Evolutionary conservation across 1,140 invertebrate genomes (phyloP).

Genomic region (Bombus consobrinus): DNA sequence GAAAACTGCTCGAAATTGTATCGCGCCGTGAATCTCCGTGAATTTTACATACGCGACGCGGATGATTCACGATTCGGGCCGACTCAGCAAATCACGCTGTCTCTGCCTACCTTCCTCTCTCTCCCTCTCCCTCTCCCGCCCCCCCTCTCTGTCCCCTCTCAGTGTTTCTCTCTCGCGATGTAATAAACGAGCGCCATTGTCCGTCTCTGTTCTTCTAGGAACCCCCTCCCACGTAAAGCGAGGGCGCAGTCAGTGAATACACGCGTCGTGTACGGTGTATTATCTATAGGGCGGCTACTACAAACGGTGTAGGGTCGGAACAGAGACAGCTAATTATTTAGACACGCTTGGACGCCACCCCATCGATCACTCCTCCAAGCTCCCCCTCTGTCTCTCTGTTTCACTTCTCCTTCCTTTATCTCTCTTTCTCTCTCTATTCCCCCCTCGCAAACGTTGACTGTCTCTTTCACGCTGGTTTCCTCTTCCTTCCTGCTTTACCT

Average conservation of each 20-base stretch:
- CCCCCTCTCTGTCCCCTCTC: neutral
- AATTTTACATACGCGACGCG: slow-evolving; percentile 53
- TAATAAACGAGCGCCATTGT: slow-evolving; percentile 9
- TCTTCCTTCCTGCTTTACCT: slow-evolving; percentile 17
- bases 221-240: slow-evolving; percentile 35
- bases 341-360: slow-evolving; percentile 81
- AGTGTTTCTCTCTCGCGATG: neutral
- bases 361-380: slow-evolving; percentile 78
- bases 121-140: neutral
- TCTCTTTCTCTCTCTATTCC: slow-evolving; percentile 22
- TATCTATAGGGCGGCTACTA: slow-evolving; percentile 76
- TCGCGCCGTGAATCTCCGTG: slow-evolving; percentile 49
- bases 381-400: slow-evolving; percentile 51
- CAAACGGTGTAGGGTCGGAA: slow-evolving; percentile 78
- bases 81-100: slow-evolving; percentile 58
- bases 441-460: slow-evolving; percentile 44
- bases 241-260: slow-evolving; percentile 74
- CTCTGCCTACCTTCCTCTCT: neutral
- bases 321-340: slow-evolving; percentile 83
- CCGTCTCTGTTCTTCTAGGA: neutral
- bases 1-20: slow-evolving; percentile 47
- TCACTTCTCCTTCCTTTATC: slow-evolving; percentile 30
- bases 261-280: slow-evolving; percentile 64
- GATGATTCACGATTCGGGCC: slow-evolving; percentile 55
- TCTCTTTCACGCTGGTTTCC: slow-evolving; percentile 49